Evolutionary conservation across 2,888 invertebrate genomes (phyloP), one percentile per base, ranked within the genome.

Genomic region (Amaurobius ferox): DNA sequence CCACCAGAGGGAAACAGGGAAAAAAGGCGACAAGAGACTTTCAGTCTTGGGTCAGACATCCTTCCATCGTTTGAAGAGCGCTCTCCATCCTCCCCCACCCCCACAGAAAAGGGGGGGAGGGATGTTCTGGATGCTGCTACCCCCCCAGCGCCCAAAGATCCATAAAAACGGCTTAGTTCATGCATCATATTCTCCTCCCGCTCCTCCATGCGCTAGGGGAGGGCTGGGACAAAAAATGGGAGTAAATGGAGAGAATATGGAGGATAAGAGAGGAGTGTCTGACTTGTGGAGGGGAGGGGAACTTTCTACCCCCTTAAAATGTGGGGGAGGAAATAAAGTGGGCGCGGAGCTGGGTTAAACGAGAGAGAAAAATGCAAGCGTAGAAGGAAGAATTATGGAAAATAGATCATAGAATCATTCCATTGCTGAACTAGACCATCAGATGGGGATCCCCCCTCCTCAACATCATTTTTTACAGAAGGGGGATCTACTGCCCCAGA

Each of bases 141-240:
- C 48, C 81, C 35, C 76, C 55, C 73, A 55, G 78, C 85, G 73
- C 78, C 78, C 78, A 86, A 86, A 86, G 85, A 86, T 79, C 85
- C 85, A 86, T 86, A 86, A 86, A 86, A 86, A 86, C 85, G 78
- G 85, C 73, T 79, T 73, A 73, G 78, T 79, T 86, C 85, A 86
- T 86, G 85, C 85, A 79, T 86, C 85, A 86, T 86, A 79, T 78
- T 85, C 85, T 72, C 66, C 72, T 73, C 62, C 71, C 71, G 44
- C 70, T 64, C 44, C 55, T 19, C 23, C 32, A 44, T 55, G 67
- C 40, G 62, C 55, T 55, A 13, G 61, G 64, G 44, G 64, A 29
- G 44, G 68, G 76, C 26, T 30, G 73, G 61, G 72, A 66, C 44
- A 70, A 83, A 83, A 83, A 83, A 77, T 71, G 77, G 77, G 72